Evolutionary conservation across 2,113 vertebrate genomes (phyloP), one percentile per base, ranked within the genome.

Genomic region (Myrmecophaga tridactyla): DNA sequence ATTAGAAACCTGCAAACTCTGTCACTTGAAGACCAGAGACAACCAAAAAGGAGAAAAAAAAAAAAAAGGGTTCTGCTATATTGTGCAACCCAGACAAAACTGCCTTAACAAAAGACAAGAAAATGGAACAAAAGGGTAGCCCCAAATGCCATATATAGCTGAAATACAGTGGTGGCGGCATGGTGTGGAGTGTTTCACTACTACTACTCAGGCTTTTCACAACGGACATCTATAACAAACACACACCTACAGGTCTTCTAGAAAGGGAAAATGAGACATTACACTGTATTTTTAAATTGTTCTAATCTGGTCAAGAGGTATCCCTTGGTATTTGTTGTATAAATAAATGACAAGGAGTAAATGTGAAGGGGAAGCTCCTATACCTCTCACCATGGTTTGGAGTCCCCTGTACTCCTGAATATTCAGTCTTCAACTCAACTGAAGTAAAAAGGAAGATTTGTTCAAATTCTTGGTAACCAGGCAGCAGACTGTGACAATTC

Each of bases 1-100:
- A 92, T 56, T 17, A 89, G 63, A 89, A 90, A 94, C 23, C 39
- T 87, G 18, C 51, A 93, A 60, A 41, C 60, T 90, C 73, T 78
- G 31, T 85, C 15, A 67, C 75, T 92, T 36, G 36, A 86, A 81
- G 8, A n/a, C 41, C 72, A 56, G 21, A 17, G 21, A 56, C 17
- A 18, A 56, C 17, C 53, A 77, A 48, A 29, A 53, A n/a, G n/a
- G n/a, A n/a, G n/a, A n/a, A n/a, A n/a, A n/a, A n/a, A n/a, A 18
- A 43, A 60, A 84, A 62, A 63, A 11, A 11, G 46, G 62, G 20
- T 90, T 82, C 51, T 23, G 18, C 48, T 75, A 89, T 20, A 46
- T 3, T 43, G 14, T 80, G 15, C 18, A 58, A 86, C 60, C 17
- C 90, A 73, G 25, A n/a, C 92, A 82, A 88, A 21, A 23, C 46